Base-by-base conservation (phyloP, 2,113 vertebrate species). In the Benitochromis conjunctus region DNA sequence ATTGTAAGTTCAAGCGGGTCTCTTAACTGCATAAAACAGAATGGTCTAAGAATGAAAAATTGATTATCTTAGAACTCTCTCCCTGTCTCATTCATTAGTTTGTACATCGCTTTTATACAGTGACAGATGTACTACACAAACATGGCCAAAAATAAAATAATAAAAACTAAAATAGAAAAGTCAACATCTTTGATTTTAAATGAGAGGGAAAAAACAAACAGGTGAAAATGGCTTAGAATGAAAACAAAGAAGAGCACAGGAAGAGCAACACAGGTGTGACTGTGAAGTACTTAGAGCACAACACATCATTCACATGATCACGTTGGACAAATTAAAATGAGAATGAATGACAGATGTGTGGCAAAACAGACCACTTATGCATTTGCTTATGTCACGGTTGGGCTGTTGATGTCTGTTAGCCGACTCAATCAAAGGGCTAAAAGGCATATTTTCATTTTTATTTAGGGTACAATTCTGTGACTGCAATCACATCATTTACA, bases 171-270 rank as follows among this genome's bases (percentile, higher is more conserved):
- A 62, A 64, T 38, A 38, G 34, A 21, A 21, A 66, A 21, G 62
- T 66, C 62, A 66, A 41, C 36, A 66, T 41, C 36, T 66, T 66
- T 41, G 7, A 66, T 41, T 66, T 21, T 66, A 66, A 66, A 66
- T n/a, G n/a, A 66, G 62, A 66, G 62, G 34, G 31, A 41, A 43
- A 66, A 21, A 11, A 0, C 62, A 66, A 66, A 21, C 19, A 41
- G 62, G 62, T 66, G 19, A 38, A 64, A 64, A 64, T 21, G 3
- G 34, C 18, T 64, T 64, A n/a, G 31, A 36, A 62, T 34, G 6
- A 6, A 41, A 41, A 3, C 4, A 11, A 41, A 4, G 10, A 41
- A 11, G 38, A 11, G 9, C 9, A 41, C 11, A 41, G 4, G 10
- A 41, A 11, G 38, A 11, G 9, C 9, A 41, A 41, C 2, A 41